Evolutionary conservation across 1,140 invertebrate genomes (phyloP).

Genomic region (Tetramorium parvispinum): DNA sequence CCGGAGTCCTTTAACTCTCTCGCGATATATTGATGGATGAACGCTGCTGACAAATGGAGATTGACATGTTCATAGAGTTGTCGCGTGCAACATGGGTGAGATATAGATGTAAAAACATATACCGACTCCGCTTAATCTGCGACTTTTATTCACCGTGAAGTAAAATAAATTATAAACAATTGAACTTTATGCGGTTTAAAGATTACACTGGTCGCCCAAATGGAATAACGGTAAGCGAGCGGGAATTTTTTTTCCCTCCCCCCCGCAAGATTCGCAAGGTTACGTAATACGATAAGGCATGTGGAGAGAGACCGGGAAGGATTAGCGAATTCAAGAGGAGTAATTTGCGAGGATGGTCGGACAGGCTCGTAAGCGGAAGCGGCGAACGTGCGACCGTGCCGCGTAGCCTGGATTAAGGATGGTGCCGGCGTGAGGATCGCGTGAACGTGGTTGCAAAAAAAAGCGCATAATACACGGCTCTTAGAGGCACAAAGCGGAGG

Average conservation of each 20-base stretch:
- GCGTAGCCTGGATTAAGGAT: conserved; percentile 62
- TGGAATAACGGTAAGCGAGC: neutral
- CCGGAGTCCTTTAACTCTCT: conserved; percentile 42
- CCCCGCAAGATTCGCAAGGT: neutral
- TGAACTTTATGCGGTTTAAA: neutral
- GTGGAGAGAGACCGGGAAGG: conserved; percentile 8
- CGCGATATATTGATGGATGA: conserved; percentile 54
- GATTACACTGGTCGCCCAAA: neutral
- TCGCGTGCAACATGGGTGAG: conserved; percentile 29
- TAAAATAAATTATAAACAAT: neutral
- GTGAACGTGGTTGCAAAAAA: conserved; percentile 65
- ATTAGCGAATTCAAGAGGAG: conserved; percentile 36
- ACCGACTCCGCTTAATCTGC: neutral
- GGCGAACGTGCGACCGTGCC: conserved; percentile 29
- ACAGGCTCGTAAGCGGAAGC: conserved; percentile 13
- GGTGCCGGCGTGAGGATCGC: conserved; percentile 60
- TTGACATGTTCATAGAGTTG: conserved; percentile 57
- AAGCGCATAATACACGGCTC: conserved; percentile 68
- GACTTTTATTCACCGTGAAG: neutral
- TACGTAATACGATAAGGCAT: neutral
- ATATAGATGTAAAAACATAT: conserved; percentile 33
- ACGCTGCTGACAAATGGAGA: conserved; percentile 53
- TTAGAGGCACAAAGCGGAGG: conserved; percentile 67
- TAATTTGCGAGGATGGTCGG: conserved; percentile 43
- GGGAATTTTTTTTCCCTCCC: neutral